phyloP scores from a whole-genome alignment of 2,113 vertebrate species.

The Mobula birostris region DNA sequence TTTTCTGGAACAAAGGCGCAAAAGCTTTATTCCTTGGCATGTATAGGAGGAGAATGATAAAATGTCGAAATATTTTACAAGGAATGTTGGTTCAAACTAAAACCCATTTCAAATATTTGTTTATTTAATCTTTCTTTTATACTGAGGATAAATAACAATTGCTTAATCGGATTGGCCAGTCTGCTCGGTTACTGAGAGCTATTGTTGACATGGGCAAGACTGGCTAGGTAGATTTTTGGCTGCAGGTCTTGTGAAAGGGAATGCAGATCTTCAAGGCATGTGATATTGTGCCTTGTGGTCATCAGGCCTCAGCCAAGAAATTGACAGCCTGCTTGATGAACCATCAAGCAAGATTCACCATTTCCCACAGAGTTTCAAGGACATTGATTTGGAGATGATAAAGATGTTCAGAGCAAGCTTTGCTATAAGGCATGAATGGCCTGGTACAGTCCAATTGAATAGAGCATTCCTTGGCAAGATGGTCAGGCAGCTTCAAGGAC shows the following conservation, averaged over 20 bases:
- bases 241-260: background rate
- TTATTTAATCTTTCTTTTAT: slow-evolving; percentile 20
- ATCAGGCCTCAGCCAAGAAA: no score
- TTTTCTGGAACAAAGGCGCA: slow-evolving; percentile 19
- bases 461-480: no score
- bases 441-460: no score
- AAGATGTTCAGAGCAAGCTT: no score
- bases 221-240: background rate
- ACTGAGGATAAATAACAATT: background rate
- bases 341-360: no score
- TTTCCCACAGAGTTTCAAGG: no score
- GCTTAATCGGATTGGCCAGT: slow-evolving; percentile 17
- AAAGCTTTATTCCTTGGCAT: slow-evolving; percentile 27
- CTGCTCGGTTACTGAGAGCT: background rate
- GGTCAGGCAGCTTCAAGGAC: no score
- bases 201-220: background rate
- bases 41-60: slow-evolving; percentile 25
- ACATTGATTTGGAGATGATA: no score
- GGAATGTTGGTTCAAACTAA: slow-evolving; percentile 25
- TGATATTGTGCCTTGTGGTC: background rate
- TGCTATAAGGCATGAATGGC: no score
- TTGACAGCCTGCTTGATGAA: no score
- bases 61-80: slow-evolving; percentile 4
- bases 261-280: background rate
- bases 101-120: slow-evolving; percentile 15